Evolutionary conservation across 2,797 vertebrate genomes (phyloP).

Genomic region (Antennarius maculatus): DNA sequence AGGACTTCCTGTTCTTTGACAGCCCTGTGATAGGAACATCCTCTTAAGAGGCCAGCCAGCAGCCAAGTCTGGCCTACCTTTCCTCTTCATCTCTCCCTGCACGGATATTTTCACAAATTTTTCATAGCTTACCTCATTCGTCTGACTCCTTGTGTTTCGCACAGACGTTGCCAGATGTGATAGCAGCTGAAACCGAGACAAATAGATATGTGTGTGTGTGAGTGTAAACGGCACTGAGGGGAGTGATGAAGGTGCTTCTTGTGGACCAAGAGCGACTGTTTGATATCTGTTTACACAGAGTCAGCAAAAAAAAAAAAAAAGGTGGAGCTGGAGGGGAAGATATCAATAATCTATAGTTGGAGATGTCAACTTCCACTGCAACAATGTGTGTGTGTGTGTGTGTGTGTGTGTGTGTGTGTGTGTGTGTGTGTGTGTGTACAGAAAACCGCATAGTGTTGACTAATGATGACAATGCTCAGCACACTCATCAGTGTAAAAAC

Average conservation of each 20-base stretch:
- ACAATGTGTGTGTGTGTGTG: constrained; percentile 29
- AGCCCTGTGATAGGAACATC: constrained; percentile 61
- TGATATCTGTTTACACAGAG: constrained; percentile 46
- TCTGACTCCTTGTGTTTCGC: constrained; percentile 27
- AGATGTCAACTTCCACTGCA: constrained; percentile 47
- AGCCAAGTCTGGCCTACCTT: constrained; percentile 29
- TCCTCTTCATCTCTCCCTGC: constrained; percentile 14
- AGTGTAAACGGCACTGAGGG: constrained; percentile 10
- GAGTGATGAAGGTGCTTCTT: constrained; percentile 42
- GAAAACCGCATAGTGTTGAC: too few relatives aligned
- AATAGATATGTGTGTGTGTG: constrained; percentile 6
- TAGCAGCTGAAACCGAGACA: constrained; percentile 11
- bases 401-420: constrained; percentile 1
- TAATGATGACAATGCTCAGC: too few relatives aligned
- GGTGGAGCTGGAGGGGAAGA: constrained; percentile 67
- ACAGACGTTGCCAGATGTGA: constrained; percentile 53
- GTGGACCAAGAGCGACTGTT: constrained; percentile 39
- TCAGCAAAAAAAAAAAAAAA: constrained; percentile 44
- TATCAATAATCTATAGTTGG: constrained; percentile 55
- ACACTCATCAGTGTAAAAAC: too few relatives aligned
- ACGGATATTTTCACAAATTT: constrained; percentile 38
- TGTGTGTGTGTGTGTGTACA: too few relatives aligned
- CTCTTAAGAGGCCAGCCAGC: constrained; percentile 40
- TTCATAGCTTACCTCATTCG: constrained; percentile 40
- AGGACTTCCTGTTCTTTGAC: constrained; percentile 70